Percentiles rank a stretch among this genome's conserved stretches.
phyloP scores from a whole-genome alignment of 2,888 invertebrate species.

The Nemotelus nigrinus region DNA sequence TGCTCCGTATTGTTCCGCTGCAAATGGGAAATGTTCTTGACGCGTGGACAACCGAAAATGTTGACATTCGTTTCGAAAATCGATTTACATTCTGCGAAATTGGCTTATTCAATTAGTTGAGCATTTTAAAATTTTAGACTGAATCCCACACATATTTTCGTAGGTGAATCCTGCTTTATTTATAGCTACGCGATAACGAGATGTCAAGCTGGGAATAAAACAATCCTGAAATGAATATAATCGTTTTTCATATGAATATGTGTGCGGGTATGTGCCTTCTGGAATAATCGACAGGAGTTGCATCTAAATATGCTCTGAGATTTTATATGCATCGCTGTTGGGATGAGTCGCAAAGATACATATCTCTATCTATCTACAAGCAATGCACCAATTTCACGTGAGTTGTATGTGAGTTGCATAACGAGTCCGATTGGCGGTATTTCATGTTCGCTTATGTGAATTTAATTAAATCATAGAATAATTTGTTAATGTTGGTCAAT shows the following conservation, averaged over 20 bases:
- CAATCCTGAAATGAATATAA: neutral
- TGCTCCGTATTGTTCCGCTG: neutral
- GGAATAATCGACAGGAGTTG: neutral
- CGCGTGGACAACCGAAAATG: neutral
- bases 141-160: neutral
- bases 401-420: neutral
- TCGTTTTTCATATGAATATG: neutral
- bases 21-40: neutral
- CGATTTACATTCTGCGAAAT: slow-evolving; percentile 13
- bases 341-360: too few relatives aligned
- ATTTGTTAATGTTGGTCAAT: slow-evolving; percentile 32
- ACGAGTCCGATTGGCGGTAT: neutral
- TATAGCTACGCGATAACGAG: slow-evolving; percentile 6
- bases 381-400: too few relatives aligned
- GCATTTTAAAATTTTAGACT: neutral
- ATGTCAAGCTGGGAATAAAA: slow-evolving; percentile 7
- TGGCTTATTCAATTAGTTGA: slow-evolving; percentile 29
- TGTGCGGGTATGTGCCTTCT: neutral
- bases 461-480: slow-evolving; percentile 34
- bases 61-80: slow-evolving; percentile 1
- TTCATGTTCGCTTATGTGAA: neutral
- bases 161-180: neutral
- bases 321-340: too few relatives aligned
- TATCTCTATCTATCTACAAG: too few relatives aligned
- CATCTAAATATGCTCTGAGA: neutral